Evolutionary conservation across 2,888 invertebrate genomes (phyloP).

Genomic region (Lasioglossum marginatum): DNA sequence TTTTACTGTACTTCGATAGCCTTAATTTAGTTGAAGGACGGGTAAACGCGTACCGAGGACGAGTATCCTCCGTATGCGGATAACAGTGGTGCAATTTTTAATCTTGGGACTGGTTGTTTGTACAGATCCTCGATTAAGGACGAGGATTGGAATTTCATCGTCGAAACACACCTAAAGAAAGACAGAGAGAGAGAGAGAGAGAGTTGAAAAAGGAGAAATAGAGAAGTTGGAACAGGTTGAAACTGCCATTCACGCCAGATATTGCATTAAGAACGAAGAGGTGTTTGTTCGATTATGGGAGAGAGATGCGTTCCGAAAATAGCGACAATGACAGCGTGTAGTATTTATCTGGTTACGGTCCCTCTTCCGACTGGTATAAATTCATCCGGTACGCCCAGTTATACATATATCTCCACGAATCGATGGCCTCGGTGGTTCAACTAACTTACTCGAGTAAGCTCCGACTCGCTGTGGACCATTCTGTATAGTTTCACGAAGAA

Average conservation of each 20-base stretch:
- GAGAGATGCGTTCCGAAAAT: constrained; percentile 20
- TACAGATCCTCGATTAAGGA: not conserved
- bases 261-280: constrained; percentile 42
- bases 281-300: constrained; percentile 20
- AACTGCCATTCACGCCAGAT: constrained; percentile 57
- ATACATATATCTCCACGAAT: constrained; percentile 36
- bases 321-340: constrained; percentile 30
- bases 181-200: not conserved
- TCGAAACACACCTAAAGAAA: not conserved
- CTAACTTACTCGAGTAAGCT: constrained; percentile 62
- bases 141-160: not conserved
- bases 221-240: not conserved
- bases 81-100: constrained; percentile 61
- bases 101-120: constrained; percentile 45
- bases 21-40: constrained; percentile 45
- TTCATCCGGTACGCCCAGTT: constrained; percentile 39
- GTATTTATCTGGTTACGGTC: constrained; percentile 35
- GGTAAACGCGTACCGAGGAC: not conserved
- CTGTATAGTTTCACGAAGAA: constrained; percentile 69
- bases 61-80: constrained; percentile 26
- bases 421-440: constrained; percentile 49
- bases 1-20: constrained; percentile 57
- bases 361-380: constrained; percentile 48
- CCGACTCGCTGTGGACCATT: constrained; percentile 65
- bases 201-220: not conserved